Percentiles rank a stretch among this genome's conserved stretches.
Conservation (phyloP, 2,113 vertebrate species). For the Austrofundulus limnaeus region DNA sequence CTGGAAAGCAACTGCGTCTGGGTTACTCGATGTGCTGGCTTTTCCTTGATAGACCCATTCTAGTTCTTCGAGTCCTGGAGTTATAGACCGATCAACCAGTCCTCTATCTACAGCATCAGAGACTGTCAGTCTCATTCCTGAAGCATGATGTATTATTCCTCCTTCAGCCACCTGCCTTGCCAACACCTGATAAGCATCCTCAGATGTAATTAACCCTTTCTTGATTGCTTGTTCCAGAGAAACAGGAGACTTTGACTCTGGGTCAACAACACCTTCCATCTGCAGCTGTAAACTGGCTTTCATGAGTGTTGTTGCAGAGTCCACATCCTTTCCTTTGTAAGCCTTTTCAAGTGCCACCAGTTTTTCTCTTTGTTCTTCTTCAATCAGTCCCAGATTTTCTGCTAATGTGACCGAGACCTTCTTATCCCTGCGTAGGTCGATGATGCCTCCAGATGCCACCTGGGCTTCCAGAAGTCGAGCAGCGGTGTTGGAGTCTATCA, state of each 20-base stretch:
- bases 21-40: constrained; percentile 69
- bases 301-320: constrained; percentile 72
- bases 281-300: constrained; percentile 87
- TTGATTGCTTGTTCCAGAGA: constrained; percentile 80
- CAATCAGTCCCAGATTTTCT: constrained; percentile 87
- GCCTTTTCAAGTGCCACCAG: constrained; percentile 89
- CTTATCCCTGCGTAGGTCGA: constrained; percentile 87
- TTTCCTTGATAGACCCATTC: constrained; percentile 77
- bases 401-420: constrained; percentile 92
- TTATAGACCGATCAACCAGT: constrained; percentile 78
- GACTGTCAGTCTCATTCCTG: constrained; percentile 87
- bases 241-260: constrained; percentile 78
- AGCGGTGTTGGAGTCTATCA: constrained; percentile 85
- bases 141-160: constrained; percentile 88
- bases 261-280: constrained; percentile 87
- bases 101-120: constrained; percentile 80
- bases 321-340: constrained; percentile 82
- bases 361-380: constrained; percentile 74
- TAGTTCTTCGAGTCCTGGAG: constrained; percentile 78
- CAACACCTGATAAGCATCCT: constrained; percentile 79
- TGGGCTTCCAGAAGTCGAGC: constrained; percentile 88
- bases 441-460: constrained; percentile 90
- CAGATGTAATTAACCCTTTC: constrained; percentile 79
- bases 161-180: constrained; percentile 87
- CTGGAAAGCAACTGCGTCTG: constrained; percentile 74